Percentiles rank a stretch among this genome's conserved stretches.
Evolutionary conservation across 2,888 invertebrate species (phyloP).

Genomic region (Chloroclystis v-ata): DNA sequence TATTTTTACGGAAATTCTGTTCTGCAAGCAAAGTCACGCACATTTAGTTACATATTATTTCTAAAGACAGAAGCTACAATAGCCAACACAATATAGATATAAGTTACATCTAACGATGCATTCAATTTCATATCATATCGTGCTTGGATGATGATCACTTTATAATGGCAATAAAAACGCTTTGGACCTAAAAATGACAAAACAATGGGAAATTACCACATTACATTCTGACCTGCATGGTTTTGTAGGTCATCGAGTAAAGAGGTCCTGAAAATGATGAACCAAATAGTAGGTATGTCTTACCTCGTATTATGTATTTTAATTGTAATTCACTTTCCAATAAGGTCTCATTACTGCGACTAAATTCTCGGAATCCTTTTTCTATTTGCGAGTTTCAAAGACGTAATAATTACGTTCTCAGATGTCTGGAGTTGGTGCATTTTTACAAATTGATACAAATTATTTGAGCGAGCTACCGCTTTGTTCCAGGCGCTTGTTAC

Average conservation of each 20-base stretch:
- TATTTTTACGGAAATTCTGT: too few species aligned
- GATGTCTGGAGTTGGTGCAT: slow-evolving; percentile 59
- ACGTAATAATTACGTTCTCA: slow-evolving; percentile 62
- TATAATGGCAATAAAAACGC: slow-evolving; percentile 30
- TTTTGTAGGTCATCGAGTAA: too few species aligned
- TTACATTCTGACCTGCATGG: slow-evolving; percentile 6
- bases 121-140: slow-evolving; percentile 29
- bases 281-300: too few species aligned
- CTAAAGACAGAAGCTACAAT: too few species aligned
- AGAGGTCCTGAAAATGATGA: too few species aligned
- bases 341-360: background rate
- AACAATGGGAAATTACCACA: slow-evolving; percentile 22
- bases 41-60: too few species aligned
- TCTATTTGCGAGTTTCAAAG: slow-evolving; percentile 16
- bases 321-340: background rate
- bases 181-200: slow-evolving; percentile 25
- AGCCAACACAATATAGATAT: too few species aligned
- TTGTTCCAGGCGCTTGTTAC: slow-evolving; percentile 78
- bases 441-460: slow-evolving; percentile 79
- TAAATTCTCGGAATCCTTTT: slow-evolving; percentile 8
- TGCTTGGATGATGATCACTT: slow-evolving; percentile 26
- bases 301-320: background rate
- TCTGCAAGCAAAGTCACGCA: too few species aligned
- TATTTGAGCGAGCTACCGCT: slow-evolving; percentile 76
- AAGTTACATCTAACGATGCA: slow-evolving; percentile 25